phyloP scores from a whole-genome alignment of 2,888 invertebrate species.

The Drosophila differens region DNA sequence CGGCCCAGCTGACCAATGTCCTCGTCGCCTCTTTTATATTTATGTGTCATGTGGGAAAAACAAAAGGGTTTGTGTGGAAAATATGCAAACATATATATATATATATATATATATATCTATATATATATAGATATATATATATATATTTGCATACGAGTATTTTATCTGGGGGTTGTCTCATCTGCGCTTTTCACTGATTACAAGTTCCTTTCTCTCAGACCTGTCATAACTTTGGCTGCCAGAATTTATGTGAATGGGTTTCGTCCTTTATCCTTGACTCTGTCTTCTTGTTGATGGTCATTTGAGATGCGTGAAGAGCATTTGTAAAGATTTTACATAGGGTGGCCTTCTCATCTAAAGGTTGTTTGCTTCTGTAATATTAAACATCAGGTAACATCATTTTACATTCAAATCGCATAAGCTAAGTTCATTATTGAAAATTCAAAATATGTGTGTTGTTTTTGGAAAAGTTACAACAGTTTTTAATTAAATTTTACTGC shows the following conservation, averaged over 20 bases:
- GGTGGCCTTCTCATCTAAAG: slow-evolving; percentile 4
- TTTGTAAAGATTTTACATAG: slow-evolving; percentile 13
- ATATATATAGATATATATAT: not conserved
- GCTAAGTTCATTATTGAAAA: slow-evolving; percentile 13
- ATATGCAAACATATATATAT: not conserved
- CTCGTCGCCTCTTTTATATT: slow-evolving; percentile 36
- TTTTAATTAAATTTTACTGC: slow-evolving; percentile 19
- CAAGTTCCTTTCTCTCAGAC: slow-evolving; percentile 45
- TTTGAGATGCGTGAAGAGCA: slow-evolving; percentile 46
- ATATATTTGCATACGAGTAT: slow-evolving; percentile 1
- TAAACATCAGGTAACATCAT: slow-evolving; percentile 31
- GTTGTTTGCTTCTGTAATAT: not conserved
- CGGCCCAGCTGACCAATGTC: slow-evolving; percentile 74
- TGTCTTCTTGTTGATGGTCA: slow-evolving; percentile 45
- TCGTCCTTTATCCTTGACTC: slow-evolving; percentile 34
- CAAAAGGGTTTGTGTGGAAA: slow-evolving; percentile 54
- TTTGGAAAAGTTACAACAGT: not conserved
- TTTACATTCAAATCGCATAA: slow-evolving; percentile 2
- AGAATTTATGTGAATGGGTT: slow-evolving; percentile 52
- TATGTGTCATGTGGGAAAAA: slow-evolving; percentile 70
- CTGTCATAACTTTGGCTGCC: slow-evolving; percentile 63
- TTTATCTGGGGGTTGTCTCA: slow-evolving; percentile 11
- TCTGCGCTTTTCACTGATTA: slow-evolving; percentile 46
- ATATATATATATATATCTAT: not conserved
- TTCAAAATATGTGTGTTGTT: not conserved